Conservation (phyloP, 2,888 invertebrate genomes). For the Onthophagus sagittarius region DNA sequence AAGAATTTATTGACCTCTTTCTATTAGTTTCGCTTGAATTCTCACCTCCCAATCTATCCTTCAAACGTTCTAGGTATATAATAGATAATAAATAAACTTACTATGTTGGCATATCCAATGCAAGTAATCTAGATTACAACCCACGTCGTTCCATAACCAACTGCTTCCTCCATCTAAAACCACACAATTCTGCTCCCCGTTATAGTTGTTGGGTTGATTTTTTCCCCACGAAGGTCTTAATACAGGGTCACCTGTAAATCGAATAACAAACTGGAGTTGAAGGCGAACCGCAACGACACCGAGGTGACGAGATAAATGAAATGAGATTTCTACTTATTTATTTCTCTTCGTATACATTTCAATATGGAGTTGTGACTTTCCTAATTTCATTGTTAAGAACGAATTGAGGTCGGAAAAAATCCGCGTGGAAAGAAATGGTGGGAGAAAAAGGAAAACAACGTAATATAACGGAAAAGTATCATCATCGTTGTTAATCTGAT, state of each 20-base stretch:
- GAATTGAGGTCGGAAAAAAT: not conserved
- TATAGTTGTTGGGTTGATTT: conserved; percentile 93
- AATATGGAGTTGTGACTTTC: not conserved
- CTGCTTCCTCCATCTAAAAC: conserved; percentile 85
- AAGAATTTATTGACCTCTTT: not conserved
- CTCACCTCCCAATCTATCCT: not conserved
- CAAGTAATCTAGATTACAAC: conserved; percentile 87
- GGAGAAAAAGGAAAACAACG: not conserved
- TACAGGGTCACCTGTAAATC: conserved; percentile 66
- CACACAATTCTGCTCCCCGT: conserved; percentile 93
- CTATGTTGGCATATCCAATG: conserved; percentile 92
- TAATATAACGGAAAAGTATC: not conserved
- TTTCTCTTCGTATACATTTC: no score
- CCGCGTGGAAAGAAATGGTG: not conserved
- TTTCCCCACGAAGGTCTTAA: conserved; percentile 84
- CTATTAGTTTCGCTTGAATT: not conserved
- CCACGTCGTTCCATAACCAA: conserved; percentile 94
- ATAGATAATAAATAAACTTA: conserved; percentile 52
- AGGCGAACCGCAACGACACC: not conserved
- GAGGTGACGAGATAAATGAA: not conserved
- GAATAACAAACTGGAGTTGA: no score
- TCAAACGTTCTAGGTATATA: not conserved
- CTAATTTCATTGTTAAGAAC: not conserved
- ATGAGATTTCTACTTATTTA: not conserved
- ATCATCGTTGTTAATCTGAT: not conserved